Conservation (phyloP, 2,113 vertebrate species). For the Sceloporus tristichus region DNA sequence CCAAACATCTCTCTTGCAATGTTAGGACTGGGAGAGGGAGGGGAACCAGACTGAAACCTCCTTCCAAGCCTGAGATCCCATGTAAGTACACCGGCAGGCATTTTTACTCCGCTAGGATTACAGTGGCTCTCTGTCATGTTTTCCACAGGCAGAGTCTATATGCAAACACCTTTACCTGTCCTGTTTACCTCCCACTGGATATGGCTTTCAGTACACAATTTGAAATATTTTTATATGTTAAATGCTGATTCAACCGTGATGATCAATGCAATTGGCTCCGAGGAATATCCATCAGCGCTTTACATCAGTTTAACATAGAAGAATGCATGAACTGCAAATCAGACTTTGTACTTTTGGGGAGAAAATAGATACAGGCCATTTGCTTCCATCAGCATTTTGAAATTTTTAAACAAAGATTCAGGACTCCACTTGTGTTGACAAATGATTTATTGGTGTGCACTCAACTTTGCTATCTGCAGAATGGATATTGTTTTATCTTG, state of each 20-base stretch:
- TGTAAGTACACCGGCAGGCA: too few relatives aligned
- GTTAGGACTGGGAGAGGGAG: too few relatives aligned
- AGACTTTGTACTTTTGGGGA: not conserved
- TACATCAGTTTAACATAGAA: not conserved
- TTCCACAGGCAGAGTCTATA: too few relatives aligned
- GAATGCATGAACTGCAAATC: not conserved
- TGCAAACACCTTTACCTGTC: not conserved
- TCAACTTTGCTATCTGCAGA: slow-evolving; percentile 63
- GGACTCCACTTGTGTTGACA: slow-evolving; percentile 48
- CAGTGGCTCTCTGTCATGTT: too few relatives aligned
- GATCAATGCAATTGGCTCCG: too few relatives aligned
- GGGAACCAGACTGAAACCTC: too few relatives aligned
- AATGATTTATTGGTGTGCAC: slow-evolving; percentile 66
- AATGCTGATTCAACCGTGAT: too few relatives aligned
- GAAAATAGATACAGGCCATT: slow-evolving; percentile 33
- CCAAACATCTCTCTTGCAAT: too few relatives aligned
- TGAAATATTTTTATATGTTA: not conserved
- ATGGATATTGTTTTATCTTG: slow-evolving; percentile 55
- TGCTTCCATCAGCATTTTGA: slow-evolving; percentile 41
- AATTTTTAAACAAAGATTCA: slow-evolving; percentile 51
- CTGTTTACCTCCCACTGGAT: too few relatives aligned
- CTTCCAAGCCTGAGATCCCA: too few relatives aligned
- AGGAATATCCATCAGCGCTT: not conserved
- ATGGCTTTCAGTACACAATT: not conserved
- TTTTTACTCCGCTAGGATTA: too few relatives aligned